Evolutionary conservation across 2,113 vertebrate species (phyloP).

Genomic region (Oncorhynchus mykiss): DNA sequence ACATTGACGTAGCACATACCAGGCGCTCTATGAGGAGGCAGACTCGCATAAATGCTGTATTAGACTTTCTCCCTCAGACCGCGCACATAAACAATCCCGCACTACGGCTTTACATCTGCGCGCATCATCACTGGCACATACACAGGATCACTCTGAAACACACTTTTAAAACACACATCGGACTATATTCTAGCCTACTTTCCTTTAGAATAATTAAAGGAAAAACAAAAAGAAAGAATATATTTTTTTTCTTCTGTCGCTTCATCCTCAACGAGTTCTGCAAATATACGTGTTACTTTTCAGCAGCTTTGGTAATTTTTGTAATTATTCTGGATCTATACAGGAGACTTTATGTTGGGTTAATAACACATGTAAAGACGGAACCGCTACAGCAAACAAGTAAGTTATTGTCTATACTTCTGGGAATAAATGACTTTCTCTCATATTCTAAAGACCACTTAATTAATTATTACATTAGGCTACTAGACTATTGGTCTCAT

Average conservation of each 20-base stretch:
- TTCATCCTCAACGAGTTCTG: constrained; percentile 32
- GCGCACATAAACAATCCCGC: constrained; percentile 84
- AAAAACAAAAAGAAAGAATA: constrained; percentile 18
- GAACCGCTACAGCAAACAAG: constrained; percentile 94
- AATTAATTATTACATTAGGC: too few species aligned
- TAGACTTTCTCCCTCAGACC: constrained; percentile 80
- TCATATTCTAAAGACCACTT: not conserved
- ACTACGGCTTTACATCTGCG: constrained; percentile 72
- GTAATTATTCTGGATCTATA: constrained; percentile 76
- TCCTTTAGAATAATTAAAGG: constrained; percentile 47
- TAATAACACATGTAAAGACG: constrained; percentile 95
- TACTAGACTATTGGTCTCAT: not conserved
- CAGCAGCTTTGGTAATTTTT: constrained; percentile 38
- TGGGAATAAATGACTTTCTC: constrained; percentile 46
- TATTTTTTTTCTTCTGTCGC: constrained; percentile 29
- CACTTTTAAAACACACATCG: not conserved
- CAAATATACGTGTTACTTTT: constrained; percentile 29
- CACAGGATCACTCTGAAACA: constrained; percentile 47
- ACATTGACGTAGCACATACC: constrained; percentile 99
- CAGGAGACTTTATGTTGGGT: constrained; percentile 80
- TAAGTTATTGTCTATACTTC: constrained; percentile 74
- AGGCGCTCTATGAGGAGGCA: constrained; percentile 92
- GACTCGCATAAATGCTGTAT: constrained; percentile 84
- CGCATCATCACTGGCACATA: constrained; percentile 61
- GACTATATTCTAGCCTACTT: constrained; percentile 36